A percentile compares a stretch with the other conserved stretches of the same genome.
These are phyloP conservation scores for Hydrozoanthus gracilis DNA, from an alignment of 92 coral and sea anemone species.

Conservation along the genomic window DNA sequence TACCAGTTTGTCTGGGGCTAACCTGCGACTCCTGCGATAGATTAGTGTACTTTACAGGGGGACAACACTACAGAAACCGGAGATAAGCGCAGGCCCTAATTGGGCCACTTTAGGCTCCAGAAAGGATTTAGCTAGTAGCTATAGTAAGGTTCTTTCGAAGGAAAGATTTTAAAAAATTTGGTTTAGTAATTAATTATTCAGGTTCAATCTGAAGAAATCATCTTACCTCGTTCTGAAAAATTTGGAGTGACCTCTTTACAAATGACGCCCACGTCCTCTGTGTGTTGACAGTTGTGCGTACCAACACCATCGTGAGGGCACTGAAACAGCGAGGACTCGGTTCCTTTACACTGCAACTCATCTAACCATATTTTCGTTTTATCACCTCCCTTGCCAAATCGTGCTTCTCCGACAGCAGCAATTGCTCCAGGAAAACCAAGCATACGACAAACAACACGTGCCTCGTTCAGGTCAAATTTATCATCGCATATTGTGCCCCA, in stretches of 20 bases:
- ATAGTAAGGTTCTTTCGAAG: too few species aligned
- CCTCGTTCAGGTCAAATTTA: constrained; percentile 1
- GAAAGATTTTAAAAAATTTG: too few species aligned
- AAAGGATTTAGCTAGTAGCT: too few species aligned
- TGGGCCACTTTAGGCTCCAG: too few species aligned
- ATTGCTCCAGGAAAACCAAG: constrained; percentile 33
- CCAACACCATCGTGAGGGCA: constrained; percentile 4
- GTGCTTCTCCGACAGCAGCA: constrained; percentile 4
- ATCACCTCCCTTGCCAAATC: not conserved
- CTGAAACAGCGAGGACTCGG: not conserved
- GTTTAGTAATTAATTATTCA: not conserved
- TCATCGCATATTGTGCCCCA: constrained; percentile 33
- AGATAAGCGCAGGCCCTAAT: too few species aligned
- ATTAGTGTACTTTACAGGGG: too few species aligned
- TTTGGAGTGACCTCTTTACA: not conserved
- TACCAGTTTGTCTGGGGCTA: too few species aligned
- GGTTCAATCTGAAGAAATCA: not conserved
- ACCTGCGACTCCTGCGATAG: too few species aligned
- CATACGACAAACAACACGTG: constrained; percentile 30
- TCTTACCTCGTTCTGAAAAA: constrained; percentile 8
- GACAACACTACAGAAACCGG: too few species aligned
- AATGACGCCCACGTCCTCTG: constrained; percentile 1
- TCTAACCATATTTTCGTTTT: not conserved
- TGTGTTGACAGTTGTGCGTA: constrained; percentile 4
- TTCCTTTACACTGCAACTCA: constrained; percentile 6